phyloP scores from a whole-genome alignment of 2,797 vertebrate species.

The Acestrorhynchus altus region DNA sequence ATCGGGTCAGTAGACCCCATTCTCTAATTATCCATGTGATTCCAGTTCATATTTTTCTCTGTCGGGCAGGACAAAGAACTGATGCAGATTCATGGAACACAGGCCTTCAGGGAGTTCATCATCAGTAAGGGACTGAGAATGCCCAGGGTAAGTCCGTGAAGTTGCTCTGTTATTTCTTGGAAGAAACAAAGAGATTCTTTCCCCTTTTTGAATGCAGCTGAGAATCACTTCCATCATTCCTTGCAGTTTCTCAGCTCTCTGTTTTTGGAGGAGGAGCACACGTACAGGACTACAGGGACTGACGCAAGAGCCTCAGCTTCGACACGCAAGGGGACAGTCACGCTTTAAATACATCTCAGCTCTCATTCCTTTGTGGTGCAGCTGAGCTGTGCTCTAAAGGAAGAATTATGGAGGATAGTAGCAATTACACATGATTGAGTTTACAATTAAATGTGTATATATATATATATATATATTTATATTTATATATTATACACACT shows the following conservation, averaged over 20 bases:
- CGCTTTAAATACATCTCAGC: constrained; percentile 36
- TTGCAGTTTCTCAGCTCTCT: constrained; percentile 57
- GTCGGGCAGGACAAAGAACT: constrained; percentile 63
- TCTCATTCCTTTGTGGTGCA: constrained; percentile 3
- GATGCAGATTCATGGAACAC: constrained; percentile 62
- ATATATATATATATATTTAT: too few relatives aligned
- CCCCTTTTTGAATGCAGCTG: constrained; percentile 1
- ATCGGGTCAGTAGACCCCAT: neutral
- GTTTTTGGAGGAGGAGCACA: constrained; percentile 52
- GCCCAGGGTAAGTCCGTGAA: constrained; percentile 51
- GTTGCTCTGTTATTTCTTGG: constrained; percentile 2
- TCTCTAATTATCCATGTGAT: neutral
- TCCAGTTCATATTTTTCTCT: constrained; percentile 24
- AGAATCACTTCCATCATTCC: constrained; percentile 12
- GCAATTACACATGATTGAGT: neutral
- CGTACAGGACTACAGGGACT: constrained; percentile 30
- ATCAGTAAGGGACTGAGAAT: constrained; percentile 66
- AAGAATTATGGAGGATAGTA: neutral
- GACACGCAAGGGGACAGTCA: constrained; percentile 17
- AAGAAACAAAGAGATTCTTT: constrained; percentile 1
- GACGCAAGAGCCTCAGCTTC: neutral
- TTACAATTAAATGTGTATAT: too few relatives aligned
- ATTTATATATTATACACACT: too few relatives aligned
- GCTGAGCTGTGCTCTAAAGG: constrained; percentile 16
- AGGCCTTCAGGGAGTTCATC: constrained; percentile 72